These are phyloP conservation scores for Scytalopus superciliaris DNA, from an alignment of 2,113 vertebrate genomes.

Conservation along the genomic window DNA sequence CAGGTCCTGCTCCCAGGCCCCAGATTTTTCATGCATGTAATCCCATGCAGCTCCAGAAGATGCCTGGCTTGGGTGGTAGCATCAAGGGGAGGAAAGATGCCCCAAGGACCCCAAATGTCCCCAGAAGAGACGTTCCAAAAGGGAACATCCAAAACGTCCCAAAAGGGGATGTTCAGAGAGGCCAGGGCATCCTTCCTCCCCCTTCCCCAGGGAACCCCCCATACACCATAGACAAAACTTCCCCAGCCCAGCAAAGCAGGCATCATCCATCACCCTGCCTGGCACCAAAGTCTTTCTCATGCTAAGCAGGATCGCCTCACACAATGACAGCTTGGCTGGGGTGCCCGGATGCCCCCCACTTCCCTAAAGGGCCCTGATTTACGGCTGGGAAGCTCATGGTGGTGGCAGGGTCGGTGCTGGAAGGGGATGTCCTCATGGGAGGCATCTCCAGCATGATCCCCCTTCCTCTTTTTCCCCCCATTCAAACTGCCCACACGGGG, in stretches of 20 bases:
- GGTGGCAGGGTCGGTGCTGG: neutral
- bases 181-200: neutral
- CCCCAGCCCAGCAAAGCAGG: neutral
- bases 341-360: conserved; percentile 60
- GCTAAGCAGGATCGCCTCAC: conserved; percentile 47
- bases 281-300: conserved; percentile 63
- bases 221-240: neutral
- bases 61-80: neutral
- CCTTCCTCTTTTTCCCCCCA: neutral
- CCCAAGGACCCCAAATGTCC: neutral
- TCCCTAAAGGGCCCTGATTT: conserved; percentile 49
- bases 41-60: neutral
- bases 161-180: rapidly evolving
- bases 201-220: neutral
- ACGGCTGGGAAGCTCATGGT: conserved; percentile 40
- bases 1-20: neutral
- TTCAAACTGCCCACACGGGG: neutral
- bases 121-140: neutral
- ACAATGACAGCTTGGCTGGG: conserved; percentile 61
- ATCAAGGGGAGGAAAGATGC: neutral
- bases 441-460: neutral
- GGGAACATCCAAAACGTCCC: neutral
- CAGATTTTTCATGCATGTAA: neutral
- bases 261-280: conserved; percentile 47
- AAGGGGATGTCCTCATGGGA: neutral